Evolutionary conservation across 2,113 vertebrate species (phyloP), one percentile per base, ranked within the genome.

Genomic region (Columba janthina): DNA sequence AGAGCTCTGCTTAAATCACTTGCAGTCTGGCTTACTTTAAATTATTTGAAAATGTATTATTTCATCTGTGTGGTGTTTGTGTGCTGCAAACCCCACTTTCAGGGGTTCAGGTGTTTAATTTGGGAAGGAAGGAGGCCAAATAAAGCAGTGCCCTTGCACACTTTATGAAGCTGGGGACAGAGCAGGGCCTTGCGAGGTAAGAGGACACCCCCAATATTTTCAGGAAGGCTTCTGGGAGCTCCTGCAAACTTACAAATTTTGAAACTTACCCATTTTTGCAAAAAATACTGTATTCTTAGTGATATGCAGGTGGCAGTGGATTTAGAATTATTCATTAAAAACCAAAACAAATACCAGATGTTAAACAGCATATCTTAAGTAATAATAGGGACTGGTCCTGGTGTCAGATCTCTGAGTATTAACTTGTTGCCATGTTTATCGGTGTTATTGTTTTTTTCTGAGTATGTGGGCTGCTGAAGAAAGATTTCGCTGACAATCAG

Each of bases 151-250:
- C 53, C 36, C 3, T 10, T 12, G 53, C 40, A 32, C 26, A 12
- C 3, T 3, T 7, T 12, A 1, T 3, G 29, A 18, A 53, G 26
- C 38, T 46, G 53, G 25, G 64, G 34, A 9, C 12, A 44, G 57
- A 60, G 57, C 42, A 46, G 71, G 50, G 36, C 18, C 38, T 24
- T n/a, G 25, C 22, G 67, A 57, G 31, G 12, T 9, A 6, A 9
- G 21, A 7, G 24, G 15, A 0, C 18, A 19, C 9, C 20, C 26
- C 15, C 15, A 31, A 0, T 7, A 11, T 31, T 38, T 75, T 25
- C 70, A 81, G 66, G 10, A 36, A 51, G 61, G 13, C 21, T 46
- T 67, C 73, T 57, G 31, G 21, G 44, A 65, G 40, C 18, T 60
- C 15, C 34, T 64, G 40, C 56, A 76, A 40, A 36, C 19, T 42